A percentile compares a stretch with the other conserved stretches of the same genome.
These are phyloP conservation scores for Seira musarum DNA, from an alignment of 2,888 invertebrate species.

Conservation along the genomic window DNA sequence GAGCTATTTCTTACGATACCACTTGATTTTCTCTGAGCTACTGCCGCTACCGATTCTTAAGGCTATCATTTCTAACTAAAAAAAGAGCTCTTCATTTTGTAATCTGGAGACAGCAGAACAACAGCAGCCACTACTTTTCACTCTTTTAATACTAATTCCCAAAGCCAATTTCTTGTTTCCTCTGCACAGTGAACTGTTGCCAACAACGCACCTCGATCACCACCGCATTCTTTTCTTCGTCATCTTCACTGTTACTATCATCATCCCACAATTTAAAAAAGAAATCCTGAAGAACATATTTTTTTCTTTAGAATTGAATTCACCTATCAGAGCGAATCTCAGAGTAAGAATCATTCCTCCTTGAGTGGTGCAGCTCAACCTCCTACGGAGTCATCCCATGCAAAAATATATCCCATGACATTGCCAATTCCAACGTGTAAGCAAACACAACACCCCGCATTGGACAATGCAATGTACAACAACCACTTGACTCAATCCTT, in stretches of 20 bases:
- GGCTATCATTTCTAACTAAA: conserved; percentile 9
- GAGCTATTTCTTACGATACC: conserved; percentile 14
- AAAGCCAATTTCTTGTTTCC: background rate
- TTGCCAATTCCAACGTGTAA: background rate
- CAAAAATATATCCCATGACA: conserved; percentile 34
- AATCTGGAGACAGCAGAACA: background rate
- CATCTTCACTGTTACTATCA: conserved; percentile 13
- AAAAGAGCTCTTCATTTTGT: background rate
- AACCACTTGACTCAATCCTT: background rate
- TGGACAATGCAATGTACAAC: background rate
- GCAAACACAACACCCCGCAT: background rate
- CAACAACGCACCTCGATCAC: background rate
- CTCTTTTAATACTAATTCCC: background rate
- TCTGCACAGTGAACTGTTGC: background rate
- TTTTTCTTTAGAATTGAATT: conserved; percentile 41
- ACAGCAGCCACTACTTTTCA: too few relatives aligned
- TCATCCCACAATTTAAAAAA: conserved; percentile 22
- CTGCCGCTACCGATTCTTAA: conserved; percentile 14
- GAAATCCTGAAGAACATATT: conserved; percentile 43
- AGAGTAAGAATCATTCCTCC: conserved; percentile 47
- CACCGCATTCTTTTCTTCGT: background rate
- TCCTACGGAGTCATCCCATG: conserved; percentile 44
- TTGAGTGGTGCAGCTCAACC: conserved; percentile 53
- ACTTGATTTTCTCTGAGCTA: conserved; percentile 21
- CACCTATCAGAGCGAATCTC: conserved; percentile 60